Evolutionary conservation across 2,888 invertebrate genomes (phyloP), one percentile per base, ranked within the genome.

Genomic region (Branchellion lobata): DNA sequence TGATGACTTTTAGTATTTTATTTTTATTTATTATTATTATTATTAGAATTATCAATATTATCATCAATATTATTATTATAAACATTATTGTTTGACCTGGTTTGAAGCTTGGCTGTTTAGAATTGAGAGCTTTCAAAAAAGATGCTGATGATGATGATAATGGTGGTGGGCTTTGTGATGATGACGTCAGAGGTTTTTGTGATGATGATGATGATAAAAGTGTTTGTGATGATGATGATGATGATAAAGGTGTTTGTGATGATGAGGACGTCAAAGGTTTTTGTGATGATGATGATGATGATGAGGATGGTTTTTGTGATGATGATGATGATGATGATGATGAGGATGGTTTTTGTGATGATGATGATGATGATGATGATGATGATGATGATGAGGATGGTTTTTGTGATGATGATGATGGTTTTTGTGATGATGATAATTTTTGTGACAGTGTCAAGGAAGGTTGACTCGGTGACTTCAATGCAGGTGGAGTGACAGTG

Each of bases 151-250:
- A 71, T 71, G 71, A 5, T 71, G 14, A 3, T 11, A 29, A 21
- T n/a, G 24, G n/a, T 21, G 71, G 14, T 31, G 24, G 29, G 5
- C 2, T 31, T 71, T 31, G 14, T 5, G 71, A 31, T 34, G 71
- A 31, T 31, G 71, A 31, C 29, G 31, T 8, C n/a, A 29, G 18
- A 11, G 21, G 29, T 34, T 3, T 8, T 71, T 3, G 14, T 31
- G 5, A 11, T 5, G 71, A 21, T 57, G 61, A 57, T 57, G 61
- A 24, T 57, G 61, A 24, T 24, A 5, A 24, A 8, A 14, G 47
- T 18, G 61, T 57, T 57, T 57, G 8, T 5, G 61, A 57, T 57
- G 61, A 57, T 57, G 61, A 24, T n/a, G 61, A 57, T 57, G 61
- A n/a, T 57, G 61, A 24, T 24, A 24, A 24, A 3, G 5, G 8